Base-by-base conservation (phyloP, 2,888 invertebrate species). In the Apamea monoglypha region DNA sequence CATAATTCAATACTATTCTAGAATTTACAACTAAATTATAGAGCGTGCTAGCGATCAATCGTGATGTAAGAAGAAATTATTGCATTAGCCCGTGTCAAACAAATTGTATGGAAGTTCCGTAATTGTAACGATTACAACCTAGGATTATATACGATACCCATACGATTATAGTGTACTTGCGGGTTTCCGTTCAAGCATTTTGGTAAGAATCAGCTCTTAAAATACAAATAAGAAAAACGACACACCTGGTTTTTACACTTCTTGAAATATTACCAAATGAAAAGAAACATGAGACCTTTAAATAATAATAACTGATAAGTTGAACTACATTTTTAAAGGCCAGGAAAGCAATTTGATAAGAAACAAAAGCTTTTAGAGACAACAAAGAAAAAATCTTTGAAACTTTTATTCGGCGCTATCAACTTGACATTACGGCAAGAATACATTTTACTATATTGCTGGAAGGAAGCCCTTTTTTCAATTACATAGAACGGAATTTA, bases 1-100 rank as follows among this genome's bases (percentile, higher is more conserved):
- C 77, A 32, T 63, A 50, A 71, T 59, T 67, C 56, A 36, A 66
- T 40, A 36, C 14, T 76, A 50, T 32, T 83, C 70, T 16, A 74
- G 56, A 76, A 63, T 59, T 82, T 61, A 64, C 47, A 61, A 36
- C 72, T 66, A 69, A 74, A 83, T 69, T 72, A 83, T 69, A 56
- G 64, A 74, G 74, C 64, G 47, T 75, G 79, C n/a, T 21, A 44
- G n/a, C 61, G 25, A 86, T 76, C 44, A 68, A 47, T 78, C 44
- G 61, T 78, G 56, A 74, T 25, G 78, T 78, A 61, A 87, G 29
- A 68, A 81, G 36, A 53, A 36, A 59, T 36, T 59, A 70, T 47
- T 53, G 36, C 36, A 81, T 32, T 69, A 81, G 53, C 44, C 74
- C 69, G 66, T 64, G 40, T 63, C 77, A 71, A 71, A 40, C 21